Percentiles rank a stretch among this genome's conserved stretches.
Conservation (phyloP, 1,140 invertebrate species). For the Bombus picipes region DNA sequence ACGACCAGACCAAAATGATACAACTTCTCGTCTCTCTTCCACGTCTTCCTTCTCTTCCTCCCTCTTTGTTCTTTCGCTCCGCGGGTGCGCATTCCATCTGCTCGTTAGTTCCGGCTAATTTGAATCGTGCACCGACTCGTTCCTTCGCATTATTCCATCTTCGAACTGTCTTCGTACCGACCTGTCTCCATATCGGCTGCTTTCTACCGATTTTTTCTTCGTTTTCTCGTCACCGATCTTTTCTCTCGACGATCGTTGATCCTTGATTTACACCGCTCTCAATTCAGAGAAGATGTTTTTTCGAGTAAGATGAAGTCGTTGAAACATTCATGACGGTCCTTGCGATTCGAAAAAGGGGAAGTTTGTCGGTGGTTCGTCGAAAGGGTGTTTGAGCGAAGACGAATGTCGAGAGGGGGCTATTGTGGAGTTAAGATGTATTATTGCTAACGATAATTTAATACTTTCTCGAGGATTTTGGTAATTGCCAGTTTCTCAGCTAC, state of each 20-base stretch:
- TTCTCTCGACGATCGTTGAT: not conserved
- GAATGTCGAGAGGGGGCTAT: not conserved
- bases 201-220: not conserved
- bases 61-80: not conserved
- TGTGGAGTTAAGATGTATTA: not conserved
- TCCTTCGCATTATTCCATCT: conserved; percentile 28
- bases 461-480: not conserved
- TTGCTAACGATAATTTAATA: not conserved
- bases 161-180: not conserved
- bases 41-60: not conserved
- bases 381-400: not conserved
- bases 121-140: conserved; percentile 49
- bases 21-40: not conserved
- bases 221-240: too few relatives aligned
- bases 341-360: not conserved
- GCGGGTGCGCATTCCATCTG: conserved; percentile 46
- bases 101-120: conserved; percentile 68
- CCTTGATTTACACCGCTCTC: conserved; percentile 14
- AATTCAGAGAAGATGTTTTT: not conserved
- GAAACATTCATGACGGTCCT: conserved; percentile 3
- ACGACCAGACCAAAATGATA: conserved; percentile 48
- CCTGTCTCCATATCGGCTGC: not conserved
- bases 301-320: not conserved
- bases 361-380: not conserved
- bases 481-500: not conserved